phyloP scores from a whole-genome alignment of 1,140 invertebrate species.

The Dryas iulia region DNA sequence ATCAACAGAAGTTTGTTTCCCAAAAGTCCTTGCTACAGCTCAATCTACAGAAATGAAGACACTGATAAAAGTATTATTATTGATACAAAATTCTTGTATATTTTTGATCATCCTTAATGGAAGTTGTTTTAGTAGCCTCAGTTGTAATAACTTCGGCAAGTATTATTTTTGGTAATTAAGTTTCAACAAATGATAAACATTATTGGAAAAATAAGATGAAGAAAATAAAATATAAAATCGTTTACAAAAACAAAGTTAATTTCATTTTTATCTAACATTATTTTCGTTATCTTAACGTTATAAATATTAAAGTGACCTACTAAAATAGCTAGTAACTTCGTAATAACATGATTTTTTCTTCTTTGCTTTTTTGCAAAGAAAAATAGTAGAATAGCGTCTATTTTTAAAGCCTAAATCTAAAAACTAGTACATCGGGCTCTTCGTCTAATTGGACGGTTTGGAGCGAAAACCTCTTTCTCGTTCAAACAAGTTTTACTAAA shows the following conservation, averaged over 20 bases:
- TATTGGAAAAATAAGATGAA: too few relatives aligned
- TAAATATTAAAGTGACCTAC: neutral
- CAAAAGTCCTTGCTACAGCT: neutral
- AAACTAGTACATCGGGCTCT: slow-evolving; percentile 31
- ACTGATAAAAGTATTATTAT: neutral
- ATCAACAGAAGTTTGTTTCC: slow-evolving; percentile 14
- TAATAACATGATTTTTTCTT: too few relatives aligned
- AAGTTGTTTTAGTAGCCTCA: neutral
- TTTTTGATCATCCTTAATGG: neutral
- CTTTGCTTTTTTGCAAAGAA: too few relatives aligned
- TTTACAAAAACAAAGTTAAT: too few relatives aligned
- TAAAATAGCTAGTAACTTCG: neutral
- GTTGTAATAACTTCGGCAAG: neutral
- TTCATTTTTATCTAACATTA: too few relatives aligned
- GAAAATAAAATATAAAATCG: too few relatives aligned
- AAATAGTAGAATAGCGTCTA: slow-evolving; percentile 12
- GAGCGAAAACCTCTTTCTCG: slow-evolving; percentile 26
- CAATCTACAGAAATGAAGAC: neutral
- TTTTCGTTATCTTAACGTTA: too few relatives aligned
- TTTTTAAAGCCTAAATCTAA: slow-evolving; percentile 11
- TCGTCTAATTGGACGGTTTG: slow-evolving; percentile 31
- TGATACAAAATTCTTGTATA: neutral
- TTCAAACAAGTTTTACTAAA: slow-evolving; percentile 27
- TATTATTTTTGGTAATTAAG: neutral
- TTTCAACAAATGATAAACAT: too few relatives aligned